These are phyloP conservation scores for Stegastes partitus DNA, from an alignment of 2,113 vertebrate species.

Conservation along the genomic window DNA sequence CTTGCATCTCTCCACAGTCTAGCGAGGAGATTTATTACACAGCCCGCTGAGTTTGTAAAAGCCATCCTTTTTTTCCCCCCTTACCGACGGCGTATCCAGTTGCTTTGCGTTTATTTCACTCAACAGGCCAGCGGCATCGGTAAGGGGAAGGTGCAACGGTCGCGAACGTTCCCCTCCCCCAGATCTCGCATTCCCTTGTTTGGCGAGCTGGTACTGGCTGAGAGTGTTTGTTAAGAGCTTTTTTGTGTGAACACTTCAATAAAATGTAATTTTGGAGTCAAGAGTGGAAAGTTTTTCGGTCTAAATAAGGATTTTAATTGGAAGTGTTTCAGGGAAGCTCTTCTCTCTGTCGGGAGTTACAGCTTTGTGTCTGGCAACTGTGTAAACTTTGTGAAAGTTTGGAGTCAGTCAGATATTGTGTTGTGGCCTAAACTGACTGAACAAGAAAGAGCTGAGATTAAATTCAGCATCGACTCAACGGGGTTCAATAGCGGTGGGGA, in stretches of 20 bases:
- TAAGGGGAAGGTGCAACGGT: background rate
- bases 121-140: background rate
- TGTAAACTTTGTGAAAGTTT: background rate
- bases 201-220: background rate
- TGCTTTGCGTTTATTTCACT: background rate
- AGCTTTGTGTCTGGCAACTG: conserved; percentile 9
- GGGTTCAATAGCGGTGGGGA: background rate
- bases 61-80: conserved; percentile 7
- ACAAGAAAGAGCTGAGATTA: background rate
- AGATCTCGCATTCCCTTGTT: conserved; percentile 1
- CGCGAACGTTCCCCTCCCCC: background rate
- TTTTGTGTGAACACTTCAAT: conserved; percentile 5
- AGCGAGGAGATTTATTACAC: background rate
- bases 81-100: background rate
- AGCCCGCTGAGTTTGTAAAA: background rate
- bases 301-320: background rate
- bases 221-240: background rate
- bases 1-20: conserved; percentile 1
- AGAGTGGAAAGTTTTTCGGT: conserved; percentile 8
- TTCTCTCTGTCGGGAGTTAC: conserved; percentile 1
- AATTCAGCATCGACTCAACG: background rate
- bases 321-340: background rate
- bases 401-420: background rate
- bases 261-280: conserved; percentile 32
- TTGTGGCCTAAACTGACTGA: background rate